Evolutionary conservation across 2,888 invertebrate genomes (phyloP).

Genomic region (Tuberolachnus salignus): DNA sequence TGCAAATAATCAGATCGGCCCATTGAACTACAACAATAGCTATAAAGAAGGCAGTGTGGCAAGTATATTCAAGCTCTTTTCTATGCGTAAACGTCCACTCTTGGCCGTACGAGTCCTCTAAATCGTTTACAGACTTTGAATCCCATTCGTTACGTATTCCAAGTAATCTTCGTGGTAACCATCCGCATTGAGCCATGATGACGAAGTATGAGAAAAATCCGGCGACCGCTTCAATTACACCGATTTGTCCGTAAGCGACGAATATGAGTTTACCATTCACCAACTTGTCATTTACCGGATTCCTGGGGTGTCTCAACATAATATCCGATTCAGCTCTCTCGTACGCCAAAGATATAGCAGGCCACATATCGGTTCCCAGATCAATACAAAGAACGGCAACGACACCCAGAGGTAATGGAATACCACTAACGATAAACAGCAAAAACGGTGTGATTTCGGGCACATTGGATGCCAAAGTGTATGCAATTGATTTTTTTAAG

Average conservation of each 20-base stretch:
- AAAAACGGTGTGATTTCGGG: conserved; percentile 84
- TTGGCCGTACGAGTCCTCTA: conserved; percentile 77
- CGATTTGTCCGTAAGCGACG: conserved; percentile 85
- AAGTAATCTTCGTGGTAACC: conserved; percentile 71
- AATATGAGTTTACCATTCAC: conserved; percentile 71
- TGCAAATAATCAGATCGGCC: conserved; percentile 79
- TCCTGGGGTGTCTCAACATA: conserved; percentile 69
- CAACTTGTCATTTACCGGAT: conserved; percentile 65
- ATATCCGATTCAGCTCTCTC: conserved; percentile 78
- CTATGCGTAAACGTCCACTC: conserved; percentile 75
- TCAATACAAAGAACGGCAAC: conserved; percentile 74
- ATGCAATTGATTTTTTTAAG: conserved; percentile 83
- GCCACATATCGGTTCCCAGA: conserved; percentile 77
- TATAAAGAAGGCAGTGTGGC: conserved; percentile 81
- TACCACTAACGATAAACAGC: conserved; percentile 74
- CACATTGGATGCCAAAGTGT: conserved; percentile 81
- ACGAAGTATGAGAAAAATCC: conserved; percentile 81
- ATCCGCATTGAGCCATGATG: conserved; percentile 80
- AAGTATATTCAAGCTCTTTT: conserved; percentile 73
- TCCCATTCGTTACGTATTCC: conserved; percentile 79
- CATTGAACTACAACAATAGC: conserved; percentile 79
- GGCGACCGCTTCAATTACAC: conserved; percentile 81
- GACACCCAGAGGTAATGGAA: conserved; percentile 76
- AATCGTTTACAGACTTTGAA: conserved; percentile 67
- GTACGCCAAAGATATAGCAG: conserved; percentile 79